phyloP scores from a whole-genome alignment of 2,888 invertebrate genomes.

The Blastobasis lacticolella region DNA sequence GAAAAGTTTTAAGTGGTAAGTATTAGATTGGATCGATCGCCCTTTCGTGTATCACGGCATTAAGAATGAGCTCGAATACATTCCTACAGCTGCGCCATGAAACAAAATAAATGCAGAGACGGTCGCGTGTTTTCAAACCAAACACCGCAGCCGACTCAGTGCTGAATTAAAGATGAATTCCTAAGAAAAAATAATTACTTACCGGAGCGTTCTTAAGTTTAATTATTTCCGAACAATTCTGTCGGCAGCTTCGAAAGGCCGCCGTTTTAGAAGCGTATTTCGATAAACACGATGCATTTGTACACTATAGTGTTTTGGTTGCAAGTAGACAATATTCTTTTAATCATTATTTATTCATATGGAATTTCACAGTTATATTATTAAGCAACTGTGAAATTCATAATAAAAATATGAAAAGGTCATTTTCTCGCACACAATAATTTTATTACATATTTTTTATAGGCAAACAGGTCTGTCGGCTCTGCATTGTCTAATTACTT shows the following conservation, averaged over 20 bases:
- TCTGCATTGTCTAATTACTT: too few species aligned
- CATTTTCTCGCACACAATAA: too few species aligned
- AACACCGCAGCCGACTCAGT: conserved; percentile 18
- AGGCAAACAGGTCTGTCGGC: too few species aligned
- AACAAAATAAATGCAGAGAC: background rate
- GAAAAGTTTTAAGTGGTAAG: too few species aligned
- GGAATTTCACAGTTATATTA: too few species aligned
- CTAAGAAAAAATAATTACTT: conserved; percentile 39
- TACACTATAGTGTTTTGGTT: background rate
- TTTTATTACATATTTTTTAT: too few species aligned
- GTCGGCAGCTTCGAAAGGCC: conserved; percentile 30
- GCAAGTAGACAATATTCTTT: too few species aligned
- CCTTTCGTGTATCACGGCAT: background rate
- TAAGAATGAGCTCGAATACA: background rate
- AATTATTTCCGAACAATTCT: conserved; percentile 43
- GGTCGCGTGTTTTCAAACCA: conserved; percentile 21
- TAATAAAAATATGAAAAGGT: too few species aligned
- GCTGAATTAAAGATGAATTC: conserved; percentile 33
- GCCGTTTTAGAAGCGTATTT: conserved; percentile 4
- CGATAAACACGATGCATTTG: background rate
- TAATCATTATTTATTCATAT: too few species aligned
- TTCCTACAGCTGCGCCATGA: background rate
- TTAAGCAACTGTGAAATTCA: too few species aligned
- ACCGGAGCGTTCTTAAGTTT: conserved; percentile 32
- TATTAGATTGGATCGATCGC: background rate